Evolutionary conservation across 2,797 vertebrate species (phyloP), one percentile per base, ranked within the genome.

Genomic region (Ataeniobius toweri): DNA sequence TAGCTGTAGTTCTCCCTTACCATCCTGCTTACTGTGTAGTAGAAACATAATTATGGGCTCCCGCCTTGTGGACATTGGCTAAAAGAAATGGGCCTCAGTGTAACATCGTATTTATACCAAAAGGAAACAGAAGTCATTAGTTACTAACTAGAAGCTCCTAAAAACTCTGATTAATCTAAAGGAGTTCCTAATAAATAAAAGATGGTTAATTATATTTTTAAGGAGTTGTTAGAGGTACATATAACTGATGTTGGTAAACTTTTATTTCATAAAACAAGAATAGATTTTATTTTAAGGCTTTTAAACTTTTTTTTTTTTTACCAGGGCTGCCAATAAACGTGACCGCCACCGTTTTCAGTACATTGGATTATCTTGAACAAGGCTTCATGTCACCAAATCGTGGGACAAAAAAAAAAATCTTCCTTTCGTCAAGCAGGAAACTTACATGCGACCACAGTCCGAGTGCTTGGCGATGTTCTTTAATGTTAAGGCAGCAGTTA

Each of bases 401-500:
- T 39, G 28, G 71, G 2, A 28, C 1, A 28, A 28, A 39, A 10
- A 5, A 20, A 13, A 24, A 5, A 36, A 36, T 36, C 59, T 20
- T 36, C 28, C 22, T 44, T 14, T 16, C 16, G 51, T 12, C 14
- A 31, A 18, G 69, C 0, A 10, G 31, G 58, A 81, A 59, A 93
- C 97, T 98, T 93, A 99, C 98, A 96, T 98, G 95, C 97, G 97
- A 95, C 98, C 98, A 94, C 97, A 97, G 95, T 99, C 98, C 78
- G 98, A 99, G 95, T 99, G 97, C 97, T 99, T 99, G 95, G 98
- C 98, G 95, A 99, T 97, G 96, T 99, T 99, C 97, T 99, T 99
- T 96, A 99, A 96, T 93, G 98, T 99, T 99, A 99, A 99, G 98
- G 98, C 98, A 98, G 98, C 98, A 96, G 98, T 99, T 97, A 99